These are phyloP conservation scores for Centruroides sculpturatus DNA, from an alignment of 1,140 invertebrate genomes.

Conservation along the genomic window DNA sequence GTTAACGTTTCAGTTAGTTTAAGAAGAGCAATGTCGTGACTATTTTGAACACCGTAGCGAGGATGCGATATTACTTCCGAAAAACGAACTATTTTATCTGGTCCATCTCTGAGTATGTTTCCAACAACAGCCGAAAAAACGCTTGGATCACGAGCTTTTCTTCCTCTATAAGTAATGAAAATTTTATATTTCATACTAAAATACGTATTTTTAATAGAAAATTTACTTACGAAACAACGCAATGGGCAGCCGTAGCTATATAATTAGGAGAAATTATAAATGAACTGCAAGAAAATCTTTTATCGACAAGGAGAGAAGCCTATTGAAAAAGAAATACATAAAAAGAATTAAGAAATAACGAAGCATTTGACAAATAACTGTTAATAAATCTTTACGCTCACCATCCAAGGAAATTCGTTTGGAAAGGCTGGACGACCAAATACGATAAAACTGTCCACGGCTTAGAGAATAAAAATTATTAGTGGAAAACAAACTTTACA, in stretches of 20 bases:
- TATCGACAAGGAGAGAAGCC: slow-evolving; percentile 2
- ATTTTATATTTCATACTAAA: neutral
- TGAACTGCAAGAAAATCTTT: slow-evolving; percentile 6
- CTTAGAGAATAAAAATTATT: too few species aligned
- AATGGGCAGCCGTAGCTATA: slow-evolving; percentile 9
- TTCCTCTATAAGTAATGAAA: neutral
- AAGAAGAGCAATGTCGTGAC: slow-evolving; percentile 8
- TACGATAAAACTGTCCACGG: neutral
- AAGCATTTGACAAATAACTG: too few species aligned
- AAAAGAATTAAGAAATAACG: too few species aligned
- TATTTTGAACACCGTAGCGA: neutral
- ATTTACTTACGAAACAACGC: slow-evolving; percentile 4
- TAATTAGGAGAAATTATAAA: slow-evolving; percentile 7
- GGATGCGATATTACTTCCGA: slow-evolving; percentile 5
- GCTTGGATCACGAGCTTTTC: neutral
- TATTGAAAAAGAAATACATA: neutral
- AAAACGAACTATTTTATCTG: slow-evolving; percentile 6
- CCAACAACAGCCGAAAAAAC: slow-evolving; percentile 7
- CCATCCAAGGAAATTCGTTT: slow-evolving; percentile 12
- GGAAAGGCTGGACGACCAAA: slow-evolving; percentile 2
- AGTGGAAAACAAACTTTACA: too few species aligned
- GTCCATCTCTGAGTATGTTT: slow-evolving; percentile 3
- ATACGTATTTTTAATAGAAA: neutral
- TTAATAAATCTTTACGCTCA: neutral
- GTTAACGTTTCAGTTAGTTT: neutral